phyloP scores from a whole-genome alignment of 2,113 vertebrate species.

The Anhinga anhinga region DNA sequence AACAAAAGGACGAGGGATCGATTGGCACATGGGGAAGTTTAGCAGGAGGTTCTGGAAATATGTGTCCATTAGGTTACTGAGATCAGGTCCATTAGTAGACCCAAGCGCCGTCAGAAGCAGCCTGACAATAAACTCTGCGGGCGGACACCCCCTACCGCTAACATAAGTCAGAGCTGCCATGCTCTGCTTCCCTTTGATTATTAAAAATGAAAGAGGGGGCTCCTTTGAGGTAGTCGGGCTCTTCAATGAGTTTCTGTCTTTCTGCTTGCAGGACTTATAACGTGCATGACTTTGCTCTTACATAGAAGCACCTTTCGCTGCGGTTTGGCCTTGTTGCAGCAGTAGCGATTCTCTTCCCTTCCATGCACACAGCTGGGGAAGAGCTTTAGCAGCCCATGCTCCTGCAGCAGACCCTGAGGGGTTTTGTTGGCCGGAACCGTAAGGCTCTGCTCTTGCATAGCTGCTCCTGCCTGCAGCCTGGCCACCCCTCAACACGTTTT shows the following conservation, averaged over 20 bases:
- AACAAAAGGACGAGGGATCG: not conserved
- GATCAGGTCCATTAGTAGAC: not conserved
- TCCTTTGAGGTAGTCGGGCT: not conserved
- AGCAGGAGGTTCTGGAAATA: not conserved
- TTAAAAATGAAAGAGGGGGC: not conserved
- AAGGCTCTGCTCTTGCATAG: not conserved
- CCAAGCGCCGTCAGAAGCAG: accelerated
- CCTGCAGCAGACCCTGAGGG: not conserved
- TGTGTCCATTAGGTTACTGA: not conserved
- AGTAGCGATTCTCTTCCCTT: not conserved
- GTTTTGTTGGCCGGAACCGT: not conserved
- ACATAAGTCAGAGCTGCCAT: not conserved
- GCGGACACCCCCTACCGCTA: not conserved
- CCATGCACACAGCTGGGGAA: not conserved
- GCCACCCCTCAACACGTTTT: not conserved
- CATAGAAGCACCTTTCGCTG: not conserved
- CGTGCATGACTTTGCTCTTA: not conserved
- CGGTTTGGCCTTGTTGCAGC: not conserved
- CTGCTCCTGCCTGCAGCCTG: not conserved
- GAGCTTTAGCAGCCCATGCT: not conserved
- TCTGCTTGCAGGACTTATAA: not conserved
- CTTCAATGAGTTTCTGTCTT: not conserved
- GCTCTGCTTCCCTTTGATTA: constrained; percentile 32
- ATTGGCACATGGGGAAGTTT: not conserved
- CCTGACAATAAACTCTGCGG: not conserved